Evolutionary conservation across 1,140 invertebrate genomes (phyloP), one percentile per base, ranked within the genome.

Genomic region (Lineus longissimus): DNA sequence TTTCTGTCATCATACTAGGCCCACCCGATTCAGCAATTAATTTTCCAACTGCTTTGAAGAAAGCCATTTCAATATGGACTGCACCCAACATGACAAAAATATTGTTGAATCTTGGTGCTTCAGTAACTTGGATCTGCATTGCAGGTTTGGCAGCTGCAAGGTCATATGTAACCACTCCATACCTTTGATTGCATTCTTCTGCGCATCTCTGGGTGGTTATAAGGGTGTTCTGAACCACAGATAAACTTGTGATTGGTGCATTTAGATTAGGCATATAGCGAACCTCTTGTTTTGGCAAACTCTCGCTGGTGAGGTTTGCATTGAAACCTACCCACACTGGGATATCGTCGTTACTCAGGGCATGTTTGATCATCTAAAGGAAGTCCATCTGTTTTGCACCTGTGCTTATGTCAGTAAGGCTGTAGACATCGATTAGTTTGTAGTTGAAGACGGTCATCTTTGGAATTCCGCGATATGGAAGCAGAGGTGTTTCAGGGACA

Each of bases 41-140:
- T 73, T 82, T 82, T 19, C 82, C 84, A 23, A 84, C 29, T 1
- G 78, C 72, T 81, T 82, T 63, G 85, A 85, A 66, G 66, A 72
- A 85, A 17, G 83, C 70, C 75, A 84, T 73, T 74, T 77, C 75
- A 9, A 83, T 76, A 66, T 84, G 84, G 65, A 85, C 84, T 2
- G 75, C 45, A 30, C 82, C 83, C 13, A 84, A 63, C 66, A 83
- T 76, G 36, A 84, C 81, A 65, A 84, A 84, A 55, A 84, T 45
- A 62, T 81, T 80, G 41, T 81, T 59, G 70, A 76, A 82, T 40
- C 6, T 58, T 6, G 74, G 67, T 25, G 65, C 65, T 69, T 82
- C 74, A 15, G 59, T 65, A 9, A 57, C 59, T 73, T 82, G 78
- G 57, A 82, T 78, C 71, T 78, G 71, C 15, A 77, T 54, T 17